These are phyloP conservation scores for Vireo griseus DNA, from an alignment of 2,797 vertebrate genomes.

Conservation along the genomic window DNA sequence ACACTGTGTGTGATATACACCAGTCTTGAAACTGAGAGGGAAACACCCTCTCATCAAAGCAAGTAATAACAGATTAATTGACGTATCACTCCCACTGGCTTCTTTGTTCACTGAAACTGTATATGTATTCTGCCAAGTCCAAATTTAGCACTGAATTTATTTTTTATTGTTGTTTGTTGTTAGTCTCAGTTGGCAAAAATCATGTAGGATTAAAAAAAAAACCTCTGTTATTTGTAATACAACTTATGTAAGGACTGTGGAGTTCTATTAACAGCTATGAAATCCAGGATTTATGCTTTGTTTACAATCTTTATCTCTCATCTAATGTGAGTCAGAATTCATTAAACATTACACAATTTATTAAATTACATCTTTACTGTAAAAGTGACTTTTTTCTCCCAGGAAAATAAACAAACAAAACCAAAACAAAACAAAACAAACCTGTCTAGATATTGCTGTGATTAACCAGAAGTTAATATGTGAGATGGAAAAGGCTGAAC, in stretches of 20 bases:
- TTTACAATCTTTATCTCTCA: neutral
- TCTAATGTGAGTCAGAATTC: neutral
- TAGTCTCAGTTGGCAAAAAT: neutral
- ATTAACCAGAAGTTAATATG: neutral
- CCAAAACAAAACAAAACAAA: neutral
- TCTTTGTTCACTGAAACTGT: neutral
- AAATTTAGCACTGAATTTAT: neutral
- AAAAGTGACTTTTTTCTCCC: neutral
- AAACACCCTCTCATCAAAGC: neutral
- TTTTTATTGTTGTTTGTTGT: neutral
- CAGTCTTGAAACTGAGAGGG: neutral
- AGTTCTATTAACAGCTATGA: neutral
- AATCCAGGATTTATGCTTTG: neutral
- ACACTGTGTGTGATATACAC: neutral
- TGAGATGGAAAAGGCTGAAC: neutral
- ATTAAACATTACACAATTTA: conserved; percentile 8
- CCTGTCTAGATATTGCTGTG: neutral
- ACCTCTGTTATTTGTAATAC: neutral
- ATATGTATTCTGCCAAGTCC: neutral
- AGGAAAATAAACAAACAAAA: neutral
- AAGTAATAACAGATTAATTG: neutral
- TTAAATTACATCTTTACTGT: neutral
- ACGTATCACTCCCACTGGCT: neutral
- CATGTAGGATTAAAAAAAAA: neutral
- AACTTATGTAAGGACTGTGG: neutral